Base-by-base conservation (phyloP, 2,113 vertebrate genomes). In the Gobiocypris rarus region DNA sequence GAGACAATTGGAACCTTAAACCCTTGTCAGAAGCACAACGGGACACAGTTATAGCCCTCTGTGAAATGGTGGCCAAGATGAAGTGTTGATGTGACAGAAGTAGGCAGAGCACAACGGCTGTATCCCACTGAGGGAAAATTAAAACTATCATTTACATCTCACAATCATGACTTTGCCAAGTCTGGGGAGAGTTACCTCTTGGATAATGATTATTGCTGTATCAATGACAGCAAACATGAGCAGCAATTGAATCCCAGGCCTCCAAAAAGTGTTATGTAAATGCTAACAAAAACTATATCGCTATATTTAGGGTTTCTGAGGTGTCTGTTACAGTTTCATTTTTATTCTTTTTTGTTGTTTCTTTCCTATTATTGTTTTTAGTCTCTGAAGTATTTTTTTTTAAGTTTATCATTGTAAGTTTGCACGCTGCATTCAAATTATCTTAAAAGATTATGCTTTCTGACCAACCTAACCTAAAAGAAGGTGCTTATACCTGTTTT, bases 71-170 rank as follows among this genome's bases (percentile, higher is more conserved):
- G 77, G 45, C 67, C 58, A 45, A 84, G 78, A 81, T 63, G 26
- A 74, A 84, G 83, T 81, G 84, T 75, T 85, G 86, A 76, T 85
- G 80, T 85, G 79, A 83, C 73, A 65, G 56, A 50, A 75, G 26
- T 43, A 43, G 38, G 82, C 65, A 67, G 54, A 77, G 74, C 43
- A 50, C 74, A 50, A 14, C 67, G 75, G 28, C 75, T 69, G 48
- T 54, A 70, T 81, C 79, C 84, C 84, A 61, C 69, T 65, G 77
- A 65, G 84, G 56, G 84, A 73, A 73, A 81, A 85, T 85, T 85
- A 81, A 85, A 85, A 85, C 84, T 65, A 85, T 81, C 77, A 75
- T 65, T 85, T 85, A 81, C 69, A 61, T 74, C 67, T 75, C 84
- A 74, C 56, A 74, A 56, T 59, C 52, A 22, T 9, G 84, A 19